These are phyloP conservation scores for Amblyjoppa proteus DNA, from an alignment of 2,888 invertebrate species.

Conservation along the genomic window DNA sequence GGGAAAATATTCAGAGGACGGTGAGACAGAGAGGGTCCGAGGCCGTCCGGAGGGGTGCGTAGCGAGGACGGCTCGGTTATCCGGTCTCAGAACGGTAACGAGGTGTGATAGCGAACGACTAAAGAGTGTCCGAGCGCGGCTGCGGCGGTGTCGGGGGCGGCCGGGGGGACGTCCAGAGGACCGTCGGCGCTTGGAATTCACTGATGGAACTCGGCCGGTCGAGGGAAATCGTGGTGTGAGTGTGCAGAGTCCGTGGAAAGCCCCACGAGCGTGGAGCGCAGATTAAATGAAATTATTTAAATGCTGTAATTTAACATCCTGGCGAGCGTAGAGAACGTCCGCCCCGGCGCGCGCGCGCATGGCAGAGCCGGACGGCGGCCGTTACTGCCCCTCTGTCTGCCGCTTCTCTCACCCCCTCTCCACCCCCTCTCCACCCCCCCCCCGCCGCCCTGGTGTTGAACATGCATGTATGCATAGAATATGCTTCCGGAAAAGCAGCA, in stretches of 20 bases:
- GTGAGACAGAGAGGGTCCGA: not conserved
- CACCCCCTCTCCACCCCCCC: not conserved
- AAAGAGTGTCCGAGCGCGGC: conserved; percentile 37
- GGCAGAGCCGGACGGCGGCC: conserved; percentile 41
- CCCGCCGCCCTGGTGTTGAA: conserved; percentile 76
- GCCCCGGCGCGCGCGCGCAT: conserved; percentile 5
- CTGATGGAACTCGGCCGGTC: conserved; percentile 33
- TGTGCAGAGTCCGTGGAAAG: conserved; percentile 32
- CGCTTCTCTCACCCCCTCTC: not conserved
- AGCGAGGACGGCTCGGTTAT: conserved; percentile 55
- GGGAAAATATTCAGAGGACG: conserved; percentile 61
- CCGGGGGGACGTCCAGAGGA: conserved; percentile 3
- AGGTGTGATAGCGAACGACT: conserved; percentile 48
- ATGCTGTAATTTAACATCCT: conserved; percentile 81
- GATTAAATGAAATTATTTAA: conserved; percentile 83
- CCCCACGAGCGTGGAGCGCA: conserved; percentile 65
- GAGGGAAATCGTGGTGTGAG: conserved; percentile 8
- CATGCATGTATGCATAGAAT: conserved; percentile 83
- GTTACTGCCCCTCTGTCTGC: conserved; percentile 44
- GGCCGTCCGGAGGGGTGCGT: not conserved
- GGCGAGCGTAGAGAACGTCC: conserved; percentile 39
- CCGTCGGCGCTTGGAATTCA: conserved; percentile 26
- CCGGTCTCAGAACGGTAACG: conserved; percentile 55
- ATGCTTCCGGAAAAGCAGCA: conserved; percentile 76
- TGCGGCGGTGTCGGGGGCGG: not conserved